Percentiles rank a stretch among this genome's conserved stretches.
Evolutionary conservation across 2,797 vertebrate genomes (phyloP).

Genomic region (Gallinago solitaria): DNA sequence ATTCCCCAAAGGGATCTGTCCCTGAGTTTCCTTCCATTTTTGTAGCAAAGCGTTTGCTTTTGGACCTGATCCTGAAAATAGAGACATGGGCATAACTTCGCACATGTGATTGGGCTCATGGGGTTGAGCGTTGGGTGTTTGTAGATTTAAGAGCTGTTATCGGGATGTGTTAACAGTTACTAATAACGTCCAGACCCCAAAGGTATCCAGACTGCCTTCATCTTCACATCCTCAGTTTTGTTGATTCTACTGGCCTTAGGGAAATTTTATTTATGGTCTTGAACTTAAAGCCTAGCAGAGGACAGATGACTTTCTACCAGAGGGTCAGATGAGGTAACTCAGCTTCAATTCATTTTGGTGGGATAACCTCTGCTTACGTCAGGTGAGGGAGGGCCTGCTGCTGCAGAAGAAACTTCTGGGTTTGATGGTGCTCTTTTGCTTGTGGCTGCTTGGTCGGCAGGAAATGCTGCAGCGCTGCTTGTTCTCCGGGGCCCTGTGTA

Average conservation of each 20-base stretch:
- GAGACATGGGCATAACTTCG: neutral
- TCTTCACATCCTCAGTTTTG: neutral
- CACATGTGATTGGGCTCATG: accelerated
- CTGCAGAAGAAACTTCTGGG: neutral
- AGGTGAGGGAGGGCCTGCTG: neutral
- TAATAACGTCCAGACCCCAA: neutral
- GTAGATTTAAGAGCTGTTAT: neutral
- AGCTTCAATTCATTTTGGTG: neutral
- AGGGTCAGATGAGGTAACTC: neutral
- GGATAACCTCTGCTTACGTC: neutral
- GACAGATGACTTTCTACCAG: neutral
- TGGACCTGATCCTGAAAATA: neutral
- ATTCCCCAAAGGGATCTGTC: neutral
- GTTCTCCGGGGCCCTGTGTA: neutral
- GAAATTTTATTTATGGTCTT: neutral
- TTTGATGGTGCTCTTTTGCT: neutral
- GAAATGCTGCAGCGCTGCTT: neutral
- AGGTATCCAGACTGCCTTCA: neutral
- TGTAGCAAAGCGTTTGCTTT: neutral
- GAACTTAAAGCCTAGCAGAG: neutral
- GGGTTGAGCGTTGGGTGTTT: neutral
- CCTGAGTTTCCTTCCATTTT: neutral
- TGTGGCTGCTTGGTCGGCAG: neutral
- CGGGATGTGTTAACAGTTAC: neutral
- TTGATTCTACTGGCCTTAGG: neutral